phyloP scores from a whole-genome alignment of 2,797 vertebrate genomes.

The Sternotherus odoratus region DNA sequence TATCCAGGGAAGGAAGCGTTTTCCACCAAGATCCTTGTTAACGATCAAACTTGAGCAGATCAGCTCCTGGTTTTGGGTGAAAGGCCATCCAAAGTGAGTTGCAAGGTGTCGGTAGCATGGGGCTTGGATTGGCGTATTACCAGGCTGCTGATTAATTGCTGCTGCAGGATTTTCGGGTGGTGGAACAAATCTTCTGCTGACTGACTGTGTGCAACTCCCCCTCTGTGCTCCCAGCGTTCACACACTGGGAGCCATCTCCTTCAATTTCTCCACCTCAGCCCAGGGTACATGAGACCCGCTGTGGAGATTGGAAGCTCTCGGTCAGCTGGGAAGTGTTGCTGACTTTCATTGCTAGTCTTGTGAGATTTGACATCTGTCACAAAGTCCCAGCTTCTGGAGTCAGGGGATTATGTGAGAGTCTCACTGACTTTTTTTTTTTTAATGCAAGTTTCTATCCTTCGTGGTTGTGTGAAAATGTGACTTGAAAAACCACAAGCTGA shows the following conservation, averaged over 20 bases:
- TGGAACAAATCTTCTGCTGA: not conserved
- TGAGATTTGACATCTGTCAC: too few relatives aligned
- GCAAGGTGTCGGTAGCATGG: not conserved
- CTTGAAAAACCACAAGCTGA: too few relatives aligned
- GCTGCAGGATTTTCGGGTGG: not conserved
- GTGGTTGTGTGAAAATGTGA: too few relatives aligned
- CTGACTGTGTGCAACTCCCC: not conserved
- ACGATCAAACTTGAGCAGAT: not conserved
- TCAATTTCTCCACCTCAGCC: not conserved
- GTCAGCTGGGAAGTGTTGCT: not conserved
- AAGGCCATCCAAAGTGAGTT: not conserved
- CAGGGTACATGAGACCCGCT: too few relatives aligned
- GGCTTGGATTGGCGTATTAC: not conserved
- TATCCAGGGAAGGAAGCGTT: rapidly evolving
- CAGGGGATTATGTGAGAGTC: too few relatives aligned
- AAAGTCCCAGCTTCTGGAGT: too few relatives aligned
- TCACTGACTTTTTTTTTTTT: too few relatives aligned
- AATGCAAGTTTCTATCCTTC: too few relatives aligned
- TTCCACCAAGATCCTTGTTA: rapidly evolving
- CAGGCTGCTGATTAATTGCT: not conserved
- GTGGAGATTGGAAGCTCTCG: not conserved
- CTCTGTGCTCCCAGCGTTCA: not conserved
- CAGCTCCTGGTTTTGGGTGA: not conserved
- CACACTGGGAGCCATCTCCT: not conserved
- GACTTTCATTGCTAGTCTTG: too few relatives aligned